Conservation (phyloP, 2,888 invertebrate genomes). For the Drosophila lacicola region DNA sequence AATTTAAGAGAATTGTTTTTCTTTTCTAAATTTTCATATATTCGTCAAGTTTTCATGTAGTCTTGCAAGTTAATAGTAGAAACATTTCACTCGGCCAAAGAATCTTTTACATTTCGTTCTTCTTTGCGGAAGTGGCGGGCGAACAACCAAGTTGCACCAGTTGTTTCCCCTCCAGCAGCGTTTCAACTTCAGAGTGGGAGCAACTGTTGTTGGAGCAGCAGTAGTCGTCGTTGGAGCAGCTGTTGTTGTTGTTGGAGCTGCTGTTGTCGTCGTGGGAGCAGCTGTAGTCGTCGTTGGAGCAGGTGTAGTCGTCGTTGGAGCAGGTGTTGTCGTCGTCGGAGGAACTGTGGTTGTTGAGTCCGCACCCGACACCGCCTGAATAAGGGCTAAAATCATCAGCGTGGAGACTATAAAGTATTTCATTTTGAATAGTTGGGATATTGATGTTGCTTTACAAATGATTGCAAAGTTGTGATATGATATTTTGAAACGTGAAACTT, state of each 20-base stretch:
- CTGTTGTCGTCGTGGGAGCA: no score
- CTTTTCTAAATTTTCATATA: background rate
- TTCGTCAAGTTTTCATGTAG: background rate
- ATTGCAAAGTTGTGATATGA: background rate
- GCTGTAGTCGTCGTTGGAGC: no score
- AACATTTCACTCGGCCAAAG: constrained; percentile 31
- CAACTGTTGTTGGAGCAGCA: background rate
- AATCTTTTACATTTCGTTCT: constrained; percentile 20
- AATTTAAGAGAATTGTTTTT: background rate
- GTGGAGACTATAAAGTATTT: constrained; percentile 11
- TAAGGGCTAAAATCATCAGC: constrained; percentile 10
- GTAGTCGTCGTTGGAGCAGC: no score
- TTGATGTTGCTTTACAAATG: background rate
- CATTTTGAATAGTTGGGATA: constrained; percentile 5
- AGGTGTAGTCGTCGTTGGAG: no score
- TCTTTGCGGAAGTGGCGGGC: background rate
- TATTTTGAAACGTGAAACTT: background rate
- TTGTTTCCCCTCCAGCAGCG: constrained; percentile 42
- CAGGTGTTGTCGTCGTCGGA: no score
- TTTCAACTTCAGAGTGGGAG: constrained; percentile 13
- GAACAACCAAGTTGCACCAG: constrained; percentile 27
- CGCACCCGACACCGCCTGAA: background rate
- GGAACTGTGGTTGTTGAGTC: no score
- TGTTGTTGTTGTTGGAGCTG: no score
- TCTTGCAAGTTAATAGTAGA: background rate